A percentile compares a stretch with the other conserved stretches of the same genome.
phyloP scores from a whole-genome alignment of 2,113 vertebrate species.

The Baryphthengus martii region DNA sequence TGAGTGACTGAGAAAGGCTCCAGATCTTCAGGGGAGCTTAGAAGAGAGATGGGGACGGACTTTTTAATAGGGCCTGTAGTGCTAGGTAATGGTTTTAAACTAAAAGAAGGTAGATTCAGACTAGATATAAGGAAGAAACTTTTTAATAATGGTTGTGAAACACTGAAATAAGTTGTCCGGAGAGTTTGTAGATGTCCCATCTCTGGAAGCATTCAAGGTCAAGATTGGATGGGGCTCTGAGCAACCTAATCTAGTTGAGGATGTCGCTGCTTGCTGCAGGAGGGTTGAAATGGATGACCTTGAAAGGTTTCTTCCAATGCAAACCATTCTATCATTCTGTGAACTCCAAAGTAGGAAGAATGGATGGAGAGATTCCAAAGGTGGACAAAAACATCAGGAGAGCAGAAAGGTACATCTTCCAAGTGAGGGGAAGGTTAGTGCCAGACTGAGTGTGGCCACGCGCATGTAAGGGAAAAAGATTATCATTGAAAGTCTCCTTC shows the following conservation, averaged over 20 bases:
- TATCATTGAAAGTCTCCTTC: neutral
- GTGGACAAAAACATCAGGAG: neutral
- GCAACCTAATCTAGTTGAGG: fast-evolving
- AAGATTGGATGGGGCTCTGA: fast-evolving
- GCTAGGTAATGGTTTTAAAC: neutral
- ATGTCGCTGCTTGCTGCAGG: neutral
- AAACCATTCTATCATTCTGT: neutral
- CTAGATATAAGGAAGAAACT: neutral
- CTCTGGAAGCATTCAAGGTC: neutral
- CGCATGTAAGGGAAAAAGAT: fast-evolving
- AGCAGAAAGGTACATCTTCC: neutral
- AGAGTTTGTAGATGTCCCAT: neutral
- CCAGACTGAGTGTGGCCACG: neutral
- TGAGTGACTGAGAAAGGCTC: neutral
- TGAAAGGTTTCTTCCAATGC: neutral
- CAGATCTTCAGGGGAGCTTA: neutral
- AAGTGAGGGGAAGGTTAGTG: neutral
- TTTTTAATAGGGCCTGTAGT: neutral
- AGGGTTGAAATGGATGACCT: fast-evolving
- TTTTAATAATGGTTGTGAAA: fast-evolving
- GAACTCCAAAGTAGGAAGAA: neutral
- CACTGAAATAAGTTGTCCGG: neutral
- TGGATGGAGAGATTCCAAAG: neutral
- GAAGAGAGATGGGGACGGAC: neutral
- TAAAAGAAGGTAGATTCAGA: neutral